Evolutionary conservation across 1,140 invertebrate genomes (phyloP), one percentile per base, ranked within the genome.

Genomic region (Drosophila sulfurigaster): DNA sequence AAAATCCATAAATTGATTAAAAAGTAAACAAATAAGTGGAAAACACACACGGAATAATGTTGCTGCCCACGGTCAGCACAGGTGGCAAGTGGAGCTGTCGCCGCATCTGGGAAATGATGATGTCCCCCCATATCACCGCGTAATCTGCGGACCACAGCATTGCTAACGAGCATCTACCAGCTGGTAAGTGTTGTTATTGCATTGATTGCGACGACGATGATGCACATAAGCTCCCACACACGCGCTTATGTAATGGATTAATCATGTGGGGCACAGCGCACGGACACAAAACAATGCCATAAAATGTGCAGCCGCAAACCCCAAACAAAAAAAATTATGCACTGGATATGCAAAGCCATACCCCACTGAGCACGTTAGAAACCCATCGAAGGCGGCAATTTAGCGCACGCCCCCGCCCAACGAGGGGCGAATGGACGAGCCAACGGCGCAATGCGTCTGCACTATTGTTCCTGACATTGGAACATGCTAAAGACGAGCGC

Each of bases 301-400:
- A 32, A 10, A 49, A 41, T 20, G 75, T 85, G 75, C 91, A 91
- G 80, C 82, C 68, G 48, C 57, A 5, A 32, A 52, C 82, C 81
- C 90, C 79, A 48, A 57, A 20, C n/a, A 38, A 10, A 51, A 91
- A 91, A 91, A 91, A 91, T 91, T 91, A 82, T 58, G 81, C 87
- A 88, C 91, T 91, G 90, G 90, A 91, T 91, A 91, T 91, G 90
- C 86, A 91, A 91, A 91, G 82, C 90, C 90, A 91, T 91, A 91
- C 90, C 90, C 90, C 90, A 91, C 87, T 85, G 86, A 66, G 75
- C 86, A 25, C 76, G 70, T 67, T 49, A 46, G 73, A 3, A 62
- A 57, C 54, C 60, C 78, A 51, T 63, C 78, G 30, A 82, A 73
- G 78, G 78, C 65, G 85, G 85, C 85, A 89, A 89, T 88, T 2